Evolutionary conservation across 2,113 vertebrate species (phyloP).

Genomic region (Carassius auratus): DNA sequence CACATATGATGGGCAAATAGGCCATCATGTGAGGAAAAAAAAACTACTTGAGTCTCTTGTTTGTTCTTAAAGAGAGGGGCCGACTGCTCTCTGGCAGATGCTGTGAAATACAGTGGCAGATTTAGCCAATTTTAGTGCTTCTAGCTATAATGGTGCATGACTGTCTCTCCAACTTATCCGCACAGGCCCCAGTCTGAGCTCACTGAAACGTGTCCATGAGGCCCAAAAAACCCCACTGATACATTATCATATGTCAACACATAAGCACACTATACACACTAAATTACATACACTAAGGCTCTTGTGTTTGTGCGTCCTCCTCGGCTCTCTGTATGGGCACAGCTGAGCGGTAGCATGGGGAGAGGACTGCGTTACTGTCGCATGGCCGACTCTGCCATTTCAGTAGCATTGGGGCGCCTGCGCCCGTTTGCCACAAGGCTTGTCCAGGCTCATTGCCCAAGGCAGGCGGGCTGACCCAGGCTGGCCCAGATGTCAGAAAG

Average conservation of each 20-base stretch:
- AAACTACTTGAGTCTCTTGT: slow-evolving; percentile 53
- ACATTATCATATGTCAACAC: slow-evolving; percentile 33
- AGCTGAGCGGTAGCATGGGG: slow-evolving; percentile 84
- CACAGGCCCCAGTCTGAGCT: slow-evolving; percentile 40
- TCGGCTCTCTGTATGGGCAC: slow-evolving; percentile 77
- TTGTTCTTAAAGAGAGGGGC: slow-evolving; percentile 51
- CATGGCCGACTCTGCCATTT: slow-evolving; percentile 87
- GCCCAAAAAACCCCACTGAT: slow-evolving; percentile 32
- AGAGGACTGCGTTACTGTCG: slow-evolving; percentile 89
- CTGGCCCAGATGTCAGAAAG: slow-evolving; percentile 95
- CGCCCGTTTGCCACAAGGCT: slow-evolving; percentile 87
- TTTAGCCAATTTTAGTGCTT: slow-evolving; percentile 61
- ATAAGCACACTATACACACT: slow-evolving; percentile 44
- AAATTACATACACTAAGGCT: slow-evolving; percentile 35
- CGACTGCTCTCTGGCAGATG: slow-evolving; percentile 59
- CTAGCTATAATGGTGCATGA: slow-evolving; percentile 56
- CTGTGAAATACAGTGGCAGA: slow-evolving; percentile 63
- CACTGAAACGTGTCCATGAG: slow-evolving; percentile 17
- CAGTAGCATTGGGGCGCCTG: slow-evolving; percentile 83
- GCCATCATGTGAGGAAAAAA: slow-evolving; percentile 39
- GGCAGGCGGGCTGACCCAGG: slow-evolving; percentile 84
- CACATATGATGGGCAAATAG: slow-evolving; percentile 40
- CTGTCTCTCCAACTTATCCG: slow-evolving; percentile 43
- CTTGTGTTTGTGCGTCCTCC: slow-evolving; percentile 73
- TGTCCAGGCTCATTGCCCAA: slow-evolving; percentile 86